A percentile compares a stretch with the other conserved stretches of the same genome.
Evolutionary conservation across 1,140 invertebrate genomes (phyloP).

Genomic region (Ips nitidus): DNA sequence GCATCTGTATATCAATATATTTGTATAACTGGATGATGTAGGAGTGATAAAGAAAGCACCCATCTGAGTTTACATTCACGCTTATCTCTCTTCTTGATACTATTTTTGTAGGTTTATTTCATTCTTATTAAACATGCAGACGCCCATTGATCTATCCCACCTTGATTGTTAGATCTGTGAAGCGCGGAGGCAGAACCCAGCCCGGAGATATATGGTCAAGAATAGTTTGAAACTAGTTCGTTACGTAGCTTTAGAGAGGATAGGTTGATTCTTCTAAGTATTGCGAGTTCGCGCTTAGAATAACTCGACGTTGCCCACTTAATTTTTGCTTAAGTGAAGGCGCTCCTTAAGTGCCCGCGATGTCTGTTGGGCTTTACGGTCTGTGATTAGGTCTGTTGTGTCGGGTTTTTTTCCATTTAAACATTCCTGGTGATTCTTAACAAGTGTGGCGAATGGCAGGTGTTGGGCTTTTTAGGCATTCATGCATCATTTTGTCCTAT

Average conservation of each 20-base stretch:
- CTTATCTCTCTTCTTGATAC: no score
- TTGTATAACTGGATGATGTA: neutral
- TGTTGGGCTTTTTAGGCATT: neutral
- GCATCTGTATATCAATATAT: neutral
- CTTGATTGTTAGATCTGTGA: conserved; percentile 19
- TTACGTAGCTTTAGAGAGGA: neutral
- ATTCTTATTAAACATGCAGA: neutral
- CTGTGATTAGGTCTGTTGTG: conserved; percentile 3
- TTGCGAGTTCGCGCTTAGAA: neutral
- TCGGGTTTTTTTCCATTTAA: conserved; percentile 2
- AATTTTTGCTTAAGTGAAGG: conserved; percentile 7
- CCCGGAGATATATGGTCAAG: conserved; percentile 26
- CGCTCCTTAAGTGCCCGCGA: conserved; percentile 17
- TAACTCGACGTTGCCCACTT: conserved; percentile 7
- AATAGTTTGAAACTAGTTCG: conserved; percentile 28
- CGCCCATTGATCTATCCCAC: conserved; percentile 26
- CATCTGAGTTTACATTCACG: no score
- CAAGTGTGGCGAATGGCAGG: neutral
- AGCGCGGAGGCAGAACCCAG: conserved; percentile 25
- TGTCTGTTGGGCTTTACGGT: conserved; percentile 9
- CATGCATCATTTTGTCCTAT: neutral
- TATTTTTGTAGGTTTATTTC: no score
- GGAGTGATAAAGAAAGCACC: neutral
- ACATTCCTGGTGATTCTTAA: neutral
- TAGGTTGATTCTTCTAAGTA: neutral